Conservation (phyloP, 2,797 vertebrate genomes). For the Sylvia borin region DNA sequence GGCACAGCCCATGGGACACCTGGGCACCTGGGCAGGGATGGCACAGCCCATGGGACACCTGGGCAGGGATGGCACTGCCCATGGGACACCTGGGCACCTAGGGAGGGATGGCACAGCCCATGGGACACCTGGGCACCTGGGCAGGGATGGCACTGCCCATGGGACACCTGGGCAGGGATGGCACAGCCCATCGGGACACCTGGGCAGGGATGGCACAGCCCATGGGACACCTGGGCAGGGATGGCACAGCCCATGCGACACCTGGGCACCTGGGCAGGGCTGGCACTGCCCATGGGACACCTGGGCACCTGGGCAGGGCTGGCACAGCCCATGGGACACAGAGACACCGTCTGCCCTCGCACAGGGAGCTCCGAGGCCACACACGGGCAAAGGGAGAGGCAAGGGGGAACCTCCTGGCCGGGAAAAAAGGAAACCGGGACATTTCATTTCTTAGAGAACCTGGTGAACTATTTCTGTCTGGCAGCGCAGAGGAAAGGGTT, state of each 20-base stretch:
- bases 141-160: too few relatives aligned
- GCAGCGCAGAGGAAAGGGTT: constrained; percentile 9
- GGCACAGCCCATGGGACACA: neutral
- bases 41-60: neutral
- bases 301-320: neutral
- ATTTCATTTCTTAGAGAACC: neutral
- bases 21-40: too few relatives aligned
- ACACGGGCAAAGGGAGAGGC: neutral
- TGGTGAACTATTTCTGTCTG: neutral
- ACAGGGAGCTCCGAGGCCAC: neutral
- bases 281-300: neutral
- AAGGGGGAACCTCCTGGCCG: neutral
- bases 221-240: neutral
- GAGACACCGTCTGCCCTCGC: neutral
- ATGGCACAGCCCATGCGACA: too few relatives aligned
- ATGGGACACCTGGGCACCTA: neutral
- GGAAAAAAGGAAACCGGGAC: neutral
- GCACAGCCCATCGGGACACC: too few relatives aligned
- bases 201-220: too few relatives aligned
- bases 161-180: neutral
- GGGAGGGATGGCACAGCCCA: neutral
- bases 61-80: neutral
- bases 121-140: neutral
- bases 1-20: neutral
- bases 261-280: neutral